These are phyloP conservation scores for Florisuga fusca DNA, from an alignment of 2,797 vertebrate genomes.

Conservation along the genomic window DNA sequence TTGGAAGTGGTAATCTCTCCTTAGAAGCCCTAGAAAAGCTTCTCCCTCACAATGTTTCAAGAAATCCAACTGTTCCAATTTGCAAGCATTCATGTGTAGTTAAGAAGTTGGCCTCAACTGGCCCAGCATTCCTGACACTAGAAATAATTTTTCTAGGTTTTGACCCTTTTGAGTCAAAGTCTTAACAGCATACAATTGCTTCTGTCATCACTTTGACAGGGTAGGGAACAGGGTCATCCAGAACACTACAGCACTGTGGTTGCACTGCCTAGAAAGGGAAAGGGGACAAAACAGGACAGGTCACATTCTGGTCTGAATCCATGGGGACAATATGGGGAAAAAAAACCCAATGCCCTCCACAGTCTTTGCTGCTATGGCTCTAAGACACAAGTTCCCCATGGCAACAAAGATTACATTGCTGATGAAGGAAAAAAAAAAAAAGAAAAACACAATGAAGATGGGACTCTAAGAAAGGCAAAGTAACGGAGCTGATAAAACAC, in stretches of 20 bases:
- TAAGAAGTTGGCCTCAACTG: neutral
- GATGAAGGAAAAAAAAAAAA: neutral
- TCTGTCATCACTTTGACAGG: neutral
- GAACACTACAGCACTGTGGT: neutral
- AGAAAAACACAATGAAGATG: neutral
- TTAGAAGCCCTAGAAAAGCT: neutral
- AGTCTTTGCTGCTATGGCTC: neutral
- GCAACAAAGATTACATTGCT: neutral
- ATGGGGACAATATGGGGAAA: rapidly evolving
- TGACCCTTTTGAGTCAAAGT: neutral
- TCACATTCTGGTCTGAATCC: neutral
- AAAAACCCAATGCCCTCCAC: rapidly evolving
- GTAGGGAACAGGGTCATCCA: neutral
- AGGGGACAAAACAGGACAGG: neutral
- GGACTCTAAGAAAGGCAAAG: neutral
- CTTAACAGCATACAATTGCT: neutral
- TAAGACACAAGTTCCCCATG: neutral
- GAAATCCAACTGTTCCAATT: neutral
- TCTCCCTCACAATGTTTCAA: neutral
- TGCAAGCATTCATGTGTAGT: neutral
- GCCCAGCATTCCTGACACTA: neutral
- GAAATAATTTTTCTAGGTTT: neutral
- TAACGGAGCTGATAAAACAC: neutral
- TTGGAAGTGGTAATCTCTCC: neutral
- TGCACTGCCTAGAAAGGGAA: neutral